Evolutionary conservation across 2,797 vertebrate species (phyloP).

Genomic region (Pseudomugil tenellus): DNA sequence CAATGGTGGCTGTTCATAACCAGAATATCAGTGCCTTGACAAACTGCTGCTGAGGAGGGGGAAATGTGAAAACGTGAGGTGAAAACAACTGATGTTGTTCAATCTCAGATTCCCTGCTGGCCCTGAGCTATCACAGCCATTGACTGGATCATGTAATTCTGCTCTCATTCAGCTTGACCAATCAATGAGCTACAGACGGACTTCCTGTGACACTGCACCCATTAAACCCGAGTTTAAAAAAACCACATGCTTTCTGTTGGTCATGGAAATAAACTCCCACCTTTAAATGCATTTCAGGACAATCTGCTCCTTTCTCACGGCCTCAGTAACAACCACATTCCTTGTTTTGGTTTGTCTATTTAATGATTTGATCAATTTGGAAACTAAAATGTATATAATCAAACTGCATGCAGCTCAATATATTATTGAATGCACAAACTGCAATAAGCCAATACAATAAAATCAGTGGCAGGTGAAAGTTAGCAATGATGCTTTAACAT

Average conservation of each 20-base stretch:
- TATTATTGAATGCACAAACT: background rate
- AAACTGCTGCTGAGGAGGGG: conserved; percentile 12
- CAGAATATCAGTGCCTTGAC: conserved; percentile 32
- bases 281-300: background rate
- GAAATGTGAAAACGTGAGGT: conserved; percentile 43
- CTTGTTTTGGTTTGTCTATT: too few relatives aligned
- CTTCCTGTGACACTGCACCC: conserved; percentile 72
- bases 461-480: background rate
- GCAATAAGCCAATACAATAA: background rate
- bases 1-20: conserved; percentile 48
- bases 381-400: background rate
- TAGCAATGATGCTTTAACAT: background rate
- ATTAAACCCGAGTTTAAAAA: conserved; percentile 60
- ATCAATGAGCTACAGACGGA: conserved; percentile 76
- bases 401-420: background rate
- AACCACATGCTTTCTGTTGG: conserved; percentile 37
- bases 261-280: conserved; percentile 19
- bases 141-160: conserved; percentile 86
- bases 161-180: conserved; percentile 83
- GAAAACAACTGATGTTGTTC: conserved; percentile 56
- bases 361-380: too few relatives aligned
- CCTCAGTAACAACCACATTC: background rate
- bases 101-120: conserved; percentile 69
- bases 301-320: background rate
- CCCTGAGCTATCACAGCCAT: conserved; percentile 84